A percentile compares a stretch with the other conserved stretches of the same genome.
Evolutionary conservation across 2,888 invertebrate species (phyloP).

Genomic region (Criorhina ranunculi): DNA sequence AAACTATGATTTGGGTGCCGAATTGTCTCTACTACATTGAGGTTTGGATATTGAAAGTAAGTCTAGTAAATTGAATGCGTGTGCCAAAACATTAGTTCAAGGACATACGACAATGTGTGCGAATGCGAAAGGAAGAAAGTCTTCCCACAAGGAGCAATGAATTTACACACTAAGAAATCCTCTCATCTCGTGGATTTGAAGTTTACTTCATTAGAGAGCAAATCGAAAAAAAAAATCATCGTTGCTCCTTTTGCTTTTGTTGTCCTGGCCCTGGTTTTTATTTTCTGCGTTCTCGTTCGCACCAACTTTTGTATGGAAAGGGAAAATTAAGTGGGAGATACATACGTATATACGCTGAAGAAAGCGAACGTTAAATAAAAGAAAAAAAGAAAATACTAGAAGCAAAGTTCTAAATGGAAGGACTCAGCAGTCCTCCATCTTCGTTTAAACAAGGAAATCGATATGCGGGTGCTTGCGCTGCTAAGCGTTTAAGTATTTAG

Average conservation of each 20-base stretch:
- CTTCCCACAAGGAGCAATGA: conserved; percentile 12
- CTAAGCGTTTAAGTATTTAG: conserved; percentile 54
- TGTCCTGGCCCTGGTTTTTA: conserved; percentile 4
- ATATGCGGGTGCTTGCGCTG: conserved; percentile 54
- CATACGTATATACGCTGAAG: conserved; percentile 6
- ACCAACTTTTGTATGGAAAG: conserved; percentile 12
- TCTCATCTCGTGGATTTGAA: conserved; percentile 45
- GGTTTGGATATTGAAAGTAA: not conserved
- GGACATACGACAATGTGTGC: conserved; percentile 2
- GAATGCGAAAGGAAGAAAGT: conserved; percentile 1
- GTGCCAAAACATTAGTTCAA: conserved; percentile 23
- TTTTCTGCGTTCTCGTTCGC: conserved; percentile 27
- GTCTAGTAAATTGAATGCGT: conserved; percentile 13
- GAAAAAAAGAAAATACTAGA: not conserved
- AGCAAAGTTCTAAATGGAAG: conserved; percentile 31
- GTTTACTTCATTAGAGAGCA: conserved; percentile 63
- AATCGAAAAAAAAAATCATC: conserved; percentile 49
- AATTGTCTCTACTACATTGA: too few relatives aligned
- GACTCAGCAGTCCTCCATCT: conserved; percentile 38
- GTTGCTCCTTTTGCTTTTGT: conserved; percentile 21
- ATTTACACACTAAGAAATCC: conserved; percentile 15
- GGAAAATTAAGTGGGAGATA: conserved; percentile 8
- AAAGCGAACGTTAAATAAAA: not conserved
- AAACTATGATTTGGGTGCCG: not conserved
- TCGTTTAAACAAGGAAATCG: conserved; percentile 58